Conservation (phyloP, 2,113 vertebrate species). For the Thalassarche chlororhynchos region DNA sequence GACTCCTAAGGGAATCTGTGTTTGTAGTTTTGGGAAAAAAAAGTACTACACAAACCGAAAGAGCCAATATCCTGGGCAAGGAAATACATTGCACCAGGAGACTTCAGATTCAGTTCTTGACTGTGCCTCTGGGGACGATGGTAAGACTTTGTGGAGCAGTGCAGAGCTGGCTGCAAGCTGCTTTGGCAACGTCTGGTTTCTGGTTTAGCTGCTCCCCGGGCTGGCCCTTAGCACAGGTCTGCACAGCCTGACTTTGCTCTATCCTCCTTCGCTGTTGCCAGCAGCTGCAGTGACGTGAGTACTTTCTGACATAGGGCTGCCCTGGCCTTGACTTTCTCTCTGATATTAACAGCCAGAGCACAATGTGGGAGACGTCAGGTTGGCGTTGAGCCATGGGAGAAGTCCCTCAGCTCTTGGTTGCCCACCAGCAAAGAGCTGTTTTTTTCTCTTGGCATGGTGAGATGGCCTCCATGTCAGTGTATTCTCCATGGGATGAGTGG, state of each 20-base stretch:
- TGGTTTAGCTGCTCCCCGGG: neutral
- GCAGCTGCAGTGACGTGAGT: neutral
- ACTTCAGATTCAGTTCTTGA: neutral
- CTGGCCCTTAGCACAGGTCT: neutral
- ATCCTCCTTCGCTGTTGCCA: neutral
- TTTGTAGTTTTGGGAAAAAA: neutral
- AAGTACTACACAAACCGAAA: neutral
- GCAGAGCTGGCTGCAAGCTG: neutral
- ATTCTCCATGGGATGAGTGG: neutral
- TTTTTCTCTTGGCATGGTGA: neutral
- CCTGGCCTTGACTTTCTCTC: constrained; percentile 22
- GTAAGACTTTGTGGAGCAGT: neutral
- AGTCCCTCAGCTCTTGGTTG: neutral
- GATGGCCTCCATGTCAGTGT: neutral
- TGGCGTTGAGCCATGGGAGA: neutral
- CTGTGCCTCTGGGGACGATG: neutral
- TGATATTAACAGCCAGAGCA: neutral
- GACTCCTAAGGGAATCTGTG: constrained; percentile 21
- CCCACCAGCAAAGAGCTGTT: neutral
- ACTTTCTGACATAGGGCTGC: neutral
- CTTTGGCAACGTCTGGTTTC: neutral
- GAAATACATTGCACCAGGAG: neutral
- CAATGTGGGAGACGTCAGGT: neutral
- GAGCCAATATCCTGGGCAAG: neutral
- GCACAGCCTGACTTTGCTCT: neutral